These are phyloP conservation scores for Genyomyrus donnyi DNA, from an alignment of 2,113 vertebrate species.

Conservation along the genomic window DNA sequence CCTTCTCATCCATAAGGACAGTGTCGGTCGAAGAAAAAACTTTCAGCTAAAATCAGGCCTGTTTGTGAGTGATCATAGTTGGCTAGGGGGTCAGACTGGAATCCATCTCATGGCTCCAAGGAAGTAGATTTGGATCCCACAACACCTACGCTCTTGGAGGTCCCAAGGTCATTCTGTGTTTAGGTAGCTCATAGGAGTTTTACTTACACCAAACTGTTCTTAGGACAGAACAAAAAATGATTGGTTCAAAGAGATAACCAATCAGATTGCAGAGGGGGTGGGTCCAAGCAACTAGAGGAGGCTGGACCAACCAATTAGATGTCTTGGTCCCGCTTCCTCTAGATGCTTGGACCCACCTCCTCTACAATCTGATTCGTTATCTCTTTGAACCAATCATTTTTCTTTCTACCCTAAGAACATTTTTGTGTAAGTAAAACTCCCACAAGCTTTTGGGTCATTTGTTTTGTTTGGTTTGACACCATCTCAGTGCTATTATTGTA, in stretches of 20 bases:
- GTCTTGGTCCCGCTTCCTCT: no score
- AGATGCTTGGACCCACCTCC: not conserved
- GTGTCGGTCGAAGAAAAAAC: not conserved
- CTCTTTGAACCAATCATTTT: no score
- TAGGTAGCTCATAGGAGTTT: not conserved
- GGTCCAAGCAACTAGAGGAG: not conserved
- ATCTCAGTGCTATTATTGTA: not conserved
- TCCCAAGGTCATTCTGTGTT: not conserved
- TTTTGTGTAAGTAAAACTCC: no score
- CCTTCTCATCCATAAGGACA: not conserved
- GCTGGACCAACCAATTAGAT: not conserved
- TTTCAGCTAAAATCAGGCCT: not conserved
- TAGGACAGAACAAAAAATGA: not conserved
- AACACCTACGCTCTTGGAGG: not conserved
- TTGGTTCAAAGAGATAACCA: not conserved
- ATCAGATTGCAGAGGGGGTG: no score
- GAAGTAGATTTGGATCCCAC: not conserved
- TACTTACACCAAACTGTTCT: not conserved
- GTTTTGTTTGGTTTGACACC: not conserved
- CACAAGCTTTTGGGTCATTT: not conserved
- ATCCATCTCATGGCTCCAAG: not conserved
- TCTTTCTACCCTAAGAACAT: no score
- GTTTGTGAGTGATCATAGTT: not conserved
- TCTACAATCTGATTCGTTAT: no score
- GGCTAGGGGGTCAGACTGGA: not conserved